Evolutionary conservation across 2,113 vertebrate genomes (phyloP).

Genomic region (Suncus etruscus): DNA sequence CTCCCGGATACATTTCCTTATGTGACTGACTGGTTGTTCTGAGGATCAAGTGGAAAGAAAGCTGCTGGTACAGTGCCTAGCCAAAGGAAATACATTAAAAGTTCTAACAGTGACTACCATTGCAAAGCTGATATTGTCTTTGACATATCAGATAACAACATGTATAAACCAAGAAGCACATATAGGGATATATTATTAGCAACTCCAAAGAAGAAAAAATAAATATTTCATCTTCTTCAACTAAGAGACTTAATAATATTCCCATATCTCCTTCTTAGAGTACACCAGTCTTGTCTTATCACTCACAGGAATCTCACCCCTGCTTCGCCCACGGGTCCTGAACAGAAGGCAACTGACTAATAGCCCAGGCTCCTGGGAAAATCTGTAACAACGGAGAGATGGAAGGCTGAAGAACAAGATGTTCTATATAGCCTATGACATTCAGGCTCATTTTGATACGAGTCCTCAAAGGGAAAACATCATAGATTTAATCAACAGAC

Average conservation of each 20-base stretch:
- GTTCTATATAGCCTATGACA: background rate
- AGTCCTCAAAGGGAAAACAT: background rate
- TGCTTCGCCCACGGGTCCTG: background rate
- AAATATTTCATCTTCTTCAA: background rate
- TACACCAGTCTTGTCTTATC: background rate
- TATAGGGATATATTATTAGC: background rate
- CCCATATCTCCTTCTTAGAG: background rate
- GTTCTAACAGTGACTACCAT: background rate
- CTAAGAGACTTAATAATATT: background rate
- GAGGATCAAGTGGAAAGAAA: background rate
- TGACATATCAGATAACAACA: background rate
- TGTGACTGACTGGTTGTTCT: background rate
- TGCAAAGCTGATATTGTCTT: background rate
- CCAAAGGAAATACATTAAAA: background rate
- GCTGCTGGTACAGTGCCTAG: background rate
- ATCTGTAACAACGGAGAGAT: rapidly evolving
- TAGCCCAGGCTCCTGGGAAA: conserved; percentile 18
- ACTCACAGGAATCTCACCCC: background rate
- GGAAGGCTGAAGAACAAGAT: background rate
- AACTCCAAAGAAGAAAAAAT: background rate
- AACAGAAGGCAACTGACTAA: conserved; percentile 53
- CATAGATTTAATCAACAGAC: background rate
- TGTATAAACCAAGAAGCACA: background rate
- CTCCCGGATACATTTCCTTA: too few species aligned
- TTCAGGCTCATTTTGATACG: background rate